Evolutionary conservation across 2,888 invertebrate genomes (phyloP).

Genomic region (Dasypogon diadema): DNA sequence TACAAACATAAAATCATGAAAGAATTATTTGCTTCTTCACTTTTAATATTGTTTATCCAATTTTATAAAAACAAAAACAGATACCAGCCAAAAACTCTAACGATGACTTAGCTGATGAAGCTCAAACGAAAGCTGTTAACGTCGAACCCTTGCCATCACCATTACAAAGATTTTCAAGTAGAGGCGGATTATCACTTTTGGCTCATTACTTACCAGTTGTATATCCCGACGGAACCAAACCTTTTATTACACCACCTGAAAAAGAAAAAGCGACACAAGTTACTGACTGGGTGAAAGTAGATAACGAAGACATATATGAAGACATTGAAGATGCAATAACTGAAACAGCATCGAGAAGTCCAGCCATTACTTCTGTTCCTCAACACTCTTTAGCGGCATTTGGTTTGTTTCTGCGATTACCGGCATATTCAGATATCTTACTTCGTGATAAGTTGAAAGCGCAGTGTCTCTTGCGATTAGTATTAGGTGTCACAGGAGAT

Average conservation of each 20-base stretch:
- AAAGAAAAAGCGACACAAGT: conserved; percentile 67
- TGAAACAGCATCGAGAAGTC: conserved; percentile 70
- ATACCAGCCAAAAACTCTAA: conserved; percentile 57
- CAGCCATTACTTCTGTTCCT: conserved; percentile 78
- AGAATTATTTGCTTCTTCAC: too few species aligned
- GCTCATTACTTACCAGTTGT: conserved; percentile 91
- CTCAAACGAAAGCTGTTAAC: conserved; percentile 63
- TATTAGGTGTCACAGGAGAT: conserved; percentile 91
- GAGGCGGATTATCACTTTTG: conserved; percentile 88
- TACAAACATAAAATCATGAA: too few species aligned
- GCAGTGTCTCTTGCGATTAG: conserved; percentile 85
- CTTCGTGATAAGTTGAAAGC: conserved; percentile 87
- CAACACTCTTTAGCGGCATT: conserved; percentile 93
- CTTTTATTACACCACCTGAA: conserved; percentile 69
- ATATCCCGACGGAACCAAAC: conserved; percentile 82
- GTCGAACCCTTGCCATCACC: conserved; percentile 70
- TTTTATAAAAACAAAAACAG: too few species aligned
- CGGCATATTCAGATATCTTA: conserved; percentile 91
- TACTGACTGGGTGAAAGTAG: conserved; percentile 70
- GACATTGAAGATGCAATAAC: conserved; percentile 72
- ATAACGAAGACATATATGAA: conserved; percentile 74
- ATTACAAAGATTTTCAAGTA: conserved; percentile 87
- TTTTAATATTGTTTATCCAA: too few species aligned
- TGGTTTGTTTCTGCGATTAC: conserved; percentile 87
- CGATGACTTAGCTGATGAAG: conserved; percentile 59